Evolutionary conservation across 2,797 vertebrate species (phyloP), one percentile per base, ranked within the genome.

Genomic region (Rhinatrema bivittatum): DNA sequence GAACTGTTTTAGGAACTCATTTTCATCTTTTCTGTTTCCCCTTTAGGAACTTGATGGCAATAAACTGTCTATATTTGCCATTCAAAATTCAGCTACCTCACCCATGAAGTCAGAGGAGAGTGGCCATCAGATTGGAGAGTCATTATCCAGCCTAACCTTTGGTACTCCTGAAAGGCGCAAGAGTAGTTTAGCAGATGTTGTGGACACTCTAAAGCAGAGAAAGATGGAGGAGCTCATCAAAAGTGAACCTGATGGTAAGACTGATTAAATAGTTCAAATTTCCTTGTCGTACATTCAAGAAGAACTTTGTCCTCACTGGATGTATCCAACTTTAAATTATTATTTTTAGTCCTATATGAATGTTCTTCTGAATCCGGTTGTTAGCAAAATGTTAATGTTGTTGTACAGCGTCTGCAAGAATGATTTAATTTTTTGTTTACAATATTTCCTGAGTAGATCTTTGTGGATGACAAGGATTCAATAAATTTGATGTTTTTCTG

Each of bases 221-320:
- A 99, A 99, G 78, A 98, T 99, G 94, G 95, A 98, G 64, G 94
- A 98, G 74, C 86, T 99, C 70, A 99, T 98, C 65, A 98, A 98
- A 74, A 96, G 94, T 4, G 95, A 99, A 72, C 94, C 94, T 17
- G 94, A 99, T 90, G 95, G 95, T 99, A 87, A 89, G 87, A 20
- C 9, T 47, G 39, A 40, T 56, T 26, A 49, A 42, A 53, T 25
- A 29, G 42, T 32, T 16, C 36, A 34, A 32, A 24, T 22, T 25
- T 13, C 15, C 13, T 31, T 32, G 5, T 1, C 37, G 40, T 29
- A 17, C 41, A n/a, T n/a, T n/a, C n/a, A n/a, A n/a, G n/a, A n/a
- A n/a, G n/a, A n/a, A n/a, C n/a, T 45, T 50, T 35, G 28, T 43
- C 9, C 44, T 22, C 39, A 39, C 4, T 16, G 21, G 34, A 29